Evolutionary conservation across 2,797 vertebrate species (phyloP).

Genomic region (Eospalax fontanierii): DNA sequence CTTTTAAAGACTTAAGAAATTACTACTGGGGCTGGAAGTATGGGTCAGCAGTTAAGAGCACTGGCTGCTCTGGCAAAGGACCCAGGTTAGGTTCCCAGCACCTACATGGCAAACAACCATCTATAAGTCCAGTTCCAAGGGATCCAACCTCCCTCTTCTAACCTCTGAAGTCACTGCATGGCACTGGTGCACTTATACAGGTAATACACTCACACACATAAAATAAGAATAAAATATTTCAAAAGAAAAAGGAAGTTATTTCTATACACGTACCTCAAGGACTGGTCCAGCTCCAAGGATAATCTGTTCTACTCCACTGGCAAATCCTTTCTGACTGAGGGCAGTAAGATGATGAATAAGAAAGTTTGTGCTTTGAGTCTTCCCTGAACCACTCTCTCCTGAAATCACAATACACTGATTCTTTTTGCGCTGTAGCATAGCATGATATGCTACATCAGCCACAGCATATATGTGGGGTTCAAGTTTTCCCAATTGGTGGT

Average conservation of each 20-base stretch:
- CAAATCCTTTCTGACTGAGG: slow-evolving; percentile 99
- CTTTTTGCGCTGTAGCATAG: slow-evolving; percentile 96
- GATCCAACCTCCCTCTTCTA: too few relatives aligned
- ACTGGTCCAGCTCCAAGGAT: slow-evolving; percentile 99
- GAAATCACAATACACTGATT: slow-evolving; percentile 99
- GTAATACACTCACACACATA: too few relatives aligned
- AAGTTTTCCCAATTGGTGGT: slow-evolving; percentile 96
- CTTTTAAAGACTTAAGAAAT: not conserved
- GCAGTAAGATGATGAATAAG: slow-evolving; percentile 99
- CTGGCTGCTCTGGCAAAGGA: too few relatives aligned
- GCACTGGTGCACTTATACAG: too few relatives aligned
- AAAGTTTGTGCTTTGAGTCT: slow-evolving; percentile 99
- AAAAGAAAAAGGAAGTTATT: not conserved
- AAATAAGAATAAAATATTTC: too few relatives aligned
- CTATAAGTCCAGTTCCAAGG: too few relatives aligned
- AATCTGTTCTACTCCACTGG: slow-evolving; percentile 99
- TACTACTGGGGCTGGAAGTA: not conserved
- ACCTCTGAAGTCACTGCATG: too few relatives aligned
- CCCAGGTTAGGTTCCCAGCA: too few relatives aligned
- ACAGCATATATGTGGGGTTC: slow-evolving; percentile 98
- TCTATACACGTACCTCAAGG: slow-evolving; percentile 93
- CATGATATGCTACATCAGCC: slow-evolving; percentile 98
- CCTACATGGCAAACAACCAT: too few relatives aligned
- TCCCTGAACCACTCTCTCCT: slow-evolving; percentile 98
- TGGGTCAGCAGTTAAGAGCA: too few relatives aligned